A percentile compares a stretch with the other conserved stretches of the same genome.
Evolutionary conservation across 1,140 invertebrate genomes (phyloP).

Genomic region (Microplitis mediator): DNA sequence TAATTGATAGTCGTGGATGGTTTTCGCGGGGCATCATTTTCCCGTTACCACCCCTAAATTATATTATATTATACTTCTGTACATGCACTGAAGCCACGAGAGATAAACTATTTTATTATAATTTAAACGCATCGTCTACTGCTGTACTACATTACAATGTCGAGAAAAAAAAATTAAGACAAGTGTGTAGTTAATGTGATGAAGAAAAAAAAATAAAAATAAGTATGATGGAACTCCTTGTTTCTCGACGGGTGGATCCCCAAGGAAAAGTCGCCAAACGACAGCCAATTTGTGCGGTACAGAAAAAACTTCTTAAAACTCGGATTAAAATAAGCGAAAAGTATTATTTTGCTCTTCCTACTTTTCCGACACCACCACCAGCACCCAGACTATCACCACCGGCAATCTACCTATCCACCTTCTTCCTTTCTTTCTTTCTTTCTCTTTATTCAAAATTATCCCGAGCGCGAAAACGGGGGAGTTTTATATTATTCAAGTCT

Average conservation of each 20-base stretch:
- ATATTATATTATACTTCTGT: neutral
- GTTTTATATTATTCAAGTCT: slow-evolving; percentile 48
- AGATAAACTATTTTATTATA: too few relatives aligned
- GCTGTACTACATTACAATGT: too few relatives aligned
- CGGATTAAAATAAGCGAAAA: slow-evolving; percentile 50
- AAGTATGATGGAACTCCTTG: neutral
- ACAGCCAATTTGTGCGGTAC: slow-evolving; percentile 50
- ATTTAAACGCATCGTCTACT: too few relatives aligned
- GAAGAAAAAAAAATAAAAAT: neutral
- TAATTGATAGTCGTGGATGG: slow-evolving; percentile 50
- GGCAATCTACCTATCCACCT: neutral
- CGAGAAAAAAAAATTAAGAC: too few relatives aligned
- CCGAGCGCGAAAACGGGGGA: slow-evolving; percentile 19
- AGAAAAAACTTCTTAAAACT: slow-evolving; percentile 51
- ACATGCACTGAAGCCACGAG: too few relatives aligned
- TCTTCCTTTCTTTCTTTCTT: neutral
- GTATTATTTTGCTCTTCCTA: neutral
- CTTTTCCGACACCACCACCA: neutral
- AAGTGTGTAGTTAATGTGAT: neutral
- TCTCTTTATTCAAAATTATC: slow-evolving; percentile 32
- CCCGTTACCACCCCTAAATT: slow-evolving; percentile 36
- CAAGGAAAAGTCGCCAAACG: slow-evolving; percentile 38
- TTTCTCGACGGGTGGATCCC: slow-evolving; percentile 1
- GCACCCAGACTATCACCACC: neutral
- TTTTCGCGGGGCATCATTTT: slow-evolving; percentile 47